A percentile compares a stretch with the other conserved stretches of the same genome.
phyloP scores from a whole-genome alignment of 2,888 invertebrate species.

The Glaucopsyche alexis region DNA sequence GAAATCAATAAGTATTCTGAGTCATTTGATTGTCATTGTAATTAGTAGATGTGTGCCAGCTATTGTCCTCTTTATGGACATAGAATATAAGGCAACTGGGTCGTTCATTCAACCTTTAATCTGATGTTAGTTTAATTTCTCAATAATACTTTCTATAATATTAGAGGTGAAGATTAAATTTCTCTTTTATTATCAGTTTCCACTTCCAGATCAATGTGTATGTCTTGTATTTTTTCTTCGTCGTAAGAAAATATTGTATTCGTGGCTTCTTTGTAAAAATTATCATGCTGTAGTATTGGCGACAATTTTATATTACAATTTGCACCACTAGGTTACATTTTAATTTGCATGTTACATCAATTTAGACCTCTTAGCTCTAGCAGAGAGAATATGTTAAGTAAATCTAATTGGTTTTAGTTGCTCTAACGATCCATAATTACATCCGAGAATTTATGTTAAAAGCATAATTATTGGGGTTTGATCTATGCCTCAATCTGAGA shows the following conservation, averaged over 20 bases:
- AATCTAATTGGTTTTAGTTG: neutral
- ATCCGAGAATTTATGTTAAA: slow-evolving; percentile 3
- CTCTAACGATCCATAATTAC: slow-evolving; percentile 13
- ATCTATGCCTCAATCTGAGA: slow-evolving; percentile 15
- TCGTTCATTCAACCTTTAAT: neutral
- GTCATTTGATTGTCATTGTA: slow-evolving; percentile 13
- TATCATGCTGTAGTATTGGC: neutral
- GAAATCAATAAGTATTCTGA: neutral
- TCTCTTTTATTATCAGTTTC: neutral
- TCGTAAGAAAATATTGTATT: neutral
- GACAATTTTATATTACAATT: neutral
- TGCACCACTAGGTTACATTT: neutral
- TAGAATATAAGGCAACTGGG: slow-evolving; percentile 9
- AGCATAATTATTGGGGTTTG: slow-evolving; percentile 21
- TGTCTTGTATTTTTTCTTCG: neutral
- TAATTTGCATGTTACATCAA: neutral
- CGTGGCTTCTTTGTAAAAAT: neutral
- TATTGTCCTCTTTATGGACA: neutral
- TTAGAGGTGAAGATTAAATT: neutral
- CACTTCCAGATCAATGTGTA: neutral
- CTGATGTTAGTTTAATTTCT: slow-evolving; percentile 5
- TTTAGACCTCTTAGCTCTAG: slow-evolving; percentile 66
- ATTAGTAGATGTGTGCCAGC: slow-evolving; percentile 3
- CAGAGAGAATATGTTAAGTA: slow-evolving; percentile 31
- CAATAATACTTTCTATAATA: slow-evolving; percentile 1